Conservation (phyloP, 2,113 vertebrate species). For the Nyctibius bracteatus region DNA sequence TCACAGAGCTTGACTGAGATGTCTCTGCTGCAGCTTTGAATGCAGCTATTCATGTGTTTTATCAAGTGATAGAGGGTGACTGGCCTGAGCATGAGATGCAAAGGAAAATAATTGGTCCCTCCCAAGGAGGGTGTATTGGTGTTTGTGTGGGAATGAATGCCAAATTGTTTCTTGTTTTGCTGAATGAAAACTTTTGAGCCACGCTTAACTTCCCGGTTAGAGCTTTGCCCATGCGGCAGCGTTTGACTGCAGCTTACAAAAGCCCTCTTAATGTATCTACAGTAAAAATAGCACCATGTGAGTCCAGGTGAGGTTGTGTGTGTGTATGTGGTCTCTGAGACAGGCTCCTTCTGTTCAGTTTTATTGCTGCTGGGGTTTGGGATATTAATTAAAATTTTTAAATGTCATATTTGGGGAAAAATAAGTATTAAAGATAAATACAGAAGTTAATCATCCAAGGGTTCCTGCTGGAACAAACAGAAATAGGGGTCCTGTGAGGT, state of each 20-base stretch:
- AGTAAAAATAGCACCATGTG: background rate
- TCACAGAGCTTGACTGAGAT: constrained; percentile 2
- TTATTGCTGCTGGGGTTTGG: background rate
- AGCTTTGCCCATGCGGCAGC: background rate
- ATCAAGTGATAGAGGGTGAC: constrained; percentile 17
- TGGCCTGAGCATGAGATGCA: constrained; percentile 2
- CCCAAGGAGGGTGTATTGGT: background rate
- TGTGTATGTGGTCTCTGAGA: background rate
- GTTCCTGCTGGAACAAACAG: background rate
- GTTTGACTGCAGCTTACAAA: background rate
- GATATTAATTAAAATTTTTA: background rate
- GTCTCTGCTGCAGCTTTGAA: constrained; percentile 14
- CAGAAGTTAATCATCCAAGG: background rate
- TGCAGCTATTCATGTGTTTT: constrained; percentile 23
- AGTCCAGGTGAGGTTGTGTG: background rate
- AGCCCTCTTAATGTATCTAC: background rate
- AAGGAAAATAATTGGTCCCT: constrained; percentile 48
- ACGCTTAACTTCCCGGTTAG: background rate
- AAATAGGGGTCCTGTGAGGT: background rate
- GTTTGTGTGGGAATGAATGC: constrained; percentile 29
- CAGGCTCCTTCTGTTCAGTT: background rate
- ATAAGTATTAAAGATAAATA: background rate
- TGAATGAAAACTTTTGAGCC: constrained; percentile 39
- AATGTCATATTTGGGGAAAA: too few species aligned
- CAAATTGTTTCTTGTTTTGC: constrained; percentile 33